These are phyloP conservation scores for Varroa destructor DNA, from an alignment of 1,140 invertebrate species.

Conservation along the genomic window DNA sequence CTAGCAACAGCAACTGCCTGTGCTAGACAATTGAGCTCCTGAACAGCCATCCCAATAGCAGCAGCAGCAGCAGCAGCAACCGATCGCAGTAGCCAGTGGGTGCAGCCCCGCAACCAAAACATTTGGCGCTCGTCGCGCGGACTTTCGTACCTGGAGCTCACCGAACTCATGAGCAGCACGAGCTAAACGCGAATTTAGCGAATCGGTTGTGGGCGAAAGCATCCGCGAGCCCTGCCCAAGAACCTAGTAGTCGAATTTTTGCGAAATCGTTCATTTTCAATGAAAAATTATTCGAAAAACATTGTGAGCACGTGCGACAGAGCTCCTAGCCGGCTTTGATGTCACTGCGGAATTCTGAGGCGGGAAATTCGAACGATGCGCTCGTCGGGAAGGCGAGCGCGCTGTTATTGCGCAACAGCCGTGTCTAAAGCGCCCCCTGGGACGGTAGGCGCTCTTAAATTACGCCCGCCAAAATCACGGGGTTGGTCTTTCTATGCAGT, in stretches of 20 bases:
- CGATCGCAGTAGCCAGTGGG: not conserved
- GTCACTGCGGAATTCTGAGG: constrained; percentile 1
- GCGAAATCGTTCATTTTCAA: not conserved
- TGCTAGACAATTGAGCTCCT: constrained; percentile 27
- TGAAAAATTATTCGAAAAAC: constrained; percentile 4
- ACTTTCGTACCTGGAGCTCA: not conserved
- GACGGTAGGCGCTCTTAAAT: no score
- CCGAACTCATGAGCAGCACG: not conserved
- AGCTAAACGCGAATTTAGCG: no score
- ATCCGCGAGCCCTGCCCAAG: not conserved
- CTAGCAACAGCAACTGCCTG: constrained; percentile 25
- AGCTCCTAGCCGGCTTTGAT: not conserved
- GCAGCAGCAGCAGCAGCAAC: not conserved
- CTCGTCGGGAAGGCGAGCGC: no score
- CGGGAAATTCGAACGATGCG: constrained; percentile 7
- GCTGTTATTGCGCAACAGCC: no score
- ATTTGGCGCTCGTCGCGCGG: not conserved
- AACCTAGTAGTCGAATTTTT: not conserved
- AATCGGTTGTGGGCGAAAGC: no score
- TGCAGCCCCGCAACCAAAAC: constrained; percentile 13
- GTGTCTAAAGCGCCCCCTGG: no score
- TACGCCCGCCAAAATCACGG: no score
- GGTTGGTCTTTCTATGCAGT: no score
- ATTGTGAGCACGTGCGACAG: constrained; percentile 26
- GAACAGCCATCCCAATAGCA: constrained; percentile 6